Evolutionary conservation across 2,113 vertebrate genomes (phyloP).

Genomic region (Caloenas nicobarica): DNA sequence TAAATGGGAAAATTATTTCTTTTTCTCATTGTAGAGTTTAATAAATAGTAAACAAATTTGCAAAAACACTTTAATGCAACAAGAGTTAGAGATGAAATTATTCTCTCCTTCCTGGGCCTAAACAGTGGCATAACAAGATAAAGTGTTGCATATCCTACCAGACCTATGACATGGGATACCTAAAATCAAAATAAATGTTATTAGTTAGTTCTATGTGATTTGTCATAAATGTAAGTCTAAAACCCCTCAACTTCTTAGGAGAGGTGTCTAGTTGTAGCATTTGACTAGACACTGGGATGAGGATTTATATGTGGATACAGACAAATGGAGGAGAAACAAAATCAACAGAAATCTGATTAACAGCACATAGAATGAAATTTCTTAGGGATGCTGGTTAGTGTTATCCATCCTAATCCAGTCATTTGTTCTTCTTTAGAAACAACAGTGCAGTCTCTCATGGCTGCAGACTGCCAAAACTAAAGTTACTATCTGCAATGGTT

Average conservation of each 20-base stretch:
- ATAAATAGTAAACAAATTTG: neutral
- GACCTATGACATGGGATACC: neutral
- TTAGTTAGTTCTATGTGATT: neutral
- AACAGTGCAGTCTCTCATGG: neutral
- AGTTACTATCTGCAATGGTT: neutral
- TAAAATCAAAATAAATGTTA: neutral
- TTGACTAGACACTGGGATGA: neutral
- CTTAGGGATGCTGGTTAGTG: neutral
- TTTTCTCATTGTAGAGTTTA: neutral
- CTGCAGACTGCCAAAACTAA: neutral
- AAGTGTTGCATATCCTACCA: neutral
- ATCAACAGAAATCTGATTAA: neutral
- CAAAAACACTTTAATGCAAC: neutral
- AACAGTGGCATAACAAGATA: neutral
- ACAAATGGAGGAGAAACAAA: neutral
- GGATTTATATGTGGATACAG: neutral
- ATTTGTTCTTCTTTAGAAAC: neutral
- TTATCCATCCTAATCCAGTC: neutral
- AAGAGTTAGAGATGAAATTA: neutral
- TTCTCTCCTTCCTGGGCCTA: neutral
- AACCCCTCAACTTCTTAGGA: rapidly evolving
- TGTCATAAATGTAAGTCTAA: neutral
- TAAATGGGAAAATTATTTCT: neutral
- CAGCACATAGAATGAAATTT: neutral
- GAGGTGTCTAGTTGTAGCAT: neutral